Conservation (phyloP, 2,113 vertebrate genomes). For the Platysternon megacephalum region DNA sequence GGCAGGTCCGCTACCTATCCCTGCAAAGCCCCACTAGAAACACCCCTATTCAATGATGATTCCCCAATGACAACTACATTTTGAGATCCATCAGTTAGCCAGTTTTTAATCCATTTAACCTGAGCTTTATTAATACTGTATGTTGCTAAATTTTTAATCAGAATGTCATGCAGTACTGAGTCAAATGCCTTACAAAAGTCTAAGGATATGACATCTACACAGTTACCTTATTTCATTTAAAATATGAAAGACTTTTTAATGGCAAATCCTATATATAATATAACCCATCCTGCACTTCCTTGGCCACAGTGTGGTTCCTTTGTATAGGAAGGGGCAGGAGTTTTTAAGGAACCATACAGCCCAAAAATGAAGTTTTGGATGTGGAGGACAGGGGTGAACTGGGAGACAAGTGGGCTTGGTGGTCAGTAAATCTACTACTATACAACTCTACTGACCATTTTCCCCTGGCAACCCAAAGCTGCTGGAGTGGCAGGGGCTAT, state of each 20-base stretch:
- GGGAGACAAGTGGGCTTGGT: background rate
- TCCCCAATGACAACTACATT: constrained; percentile 19
- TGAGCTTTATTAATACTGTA: constrained; percentile 8
- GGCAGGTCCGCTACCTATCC: constrained; percentile 6
- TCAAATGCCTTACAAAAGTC: background rate
- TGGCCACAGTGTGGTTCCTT: no score
- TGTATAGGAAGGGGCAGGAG: background rate
- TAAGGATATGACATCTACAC: background rate
- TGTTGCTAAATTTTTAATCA: constrained; percentile 25
- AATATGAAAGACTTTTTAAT: constrained; percentile 29
- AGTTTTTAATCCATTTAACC: constrained; percentile 33
- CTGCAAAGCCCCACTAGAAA: background rate
- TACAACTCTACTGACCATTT: background rate
- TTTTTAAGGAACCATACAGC: constrained; percentile 21
- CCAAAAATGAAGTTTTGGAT: background rate
- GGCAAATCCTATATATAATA: background rate
- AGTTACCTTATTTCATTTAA: constrained; percentile 4
- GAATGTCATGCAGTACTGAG: background rate
- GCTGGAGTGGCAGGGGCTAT: background rate
- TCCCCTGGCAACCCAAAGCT: background rate
- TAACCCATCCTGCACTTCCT: no score
- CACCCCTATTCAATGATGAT: constrained; percentile 36
- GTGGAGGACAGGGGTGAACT: background rate
- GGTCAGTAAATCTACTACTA: background rate
- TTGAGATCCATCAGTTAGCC: background rate